Conservation (phyloP, 2,888 invertebrate genomes). For the Zaprionus obscuricornis region DNA sequence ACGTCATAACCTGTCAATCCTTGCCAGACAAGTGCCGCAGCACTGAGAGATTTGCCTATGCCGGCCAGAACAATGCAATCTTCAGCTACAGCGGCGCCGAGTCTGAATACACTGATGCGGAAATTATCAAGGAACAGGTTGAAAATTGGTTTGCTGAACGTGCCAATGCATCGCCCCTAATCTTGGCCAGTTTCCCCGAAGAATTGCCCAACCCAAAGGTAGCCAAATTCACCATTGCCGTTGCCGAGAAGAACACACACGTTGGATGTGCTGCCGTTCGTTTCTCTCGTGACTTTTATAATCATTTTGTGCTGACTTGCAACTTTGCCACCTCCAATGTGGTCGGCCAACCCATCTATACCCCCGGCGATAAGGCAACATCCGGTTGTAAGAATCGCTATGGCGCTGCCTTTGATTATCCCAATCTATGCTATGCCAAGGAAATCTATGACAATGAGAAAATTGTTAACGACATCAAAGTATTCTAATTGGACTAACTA, state of each 20-base stretch:
- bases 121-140: slow-evolving; percentile 63
- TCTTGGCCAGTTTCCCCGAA: slow-evolving; percentile 51
- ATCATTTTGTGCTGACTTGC: slow-evolving; percentile 59
- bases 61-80: slow-evolving; percentile 62
- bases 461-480: slow-evolving; percentile 15
- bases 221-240: slow-evolving; percentile 56
- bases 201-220: slow-evolving; percentile 47
- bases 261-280: slow-evolving; percentile 54
- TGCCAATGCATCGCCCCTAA: slow-evolving; percentile 38
- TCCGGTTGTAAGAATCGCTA: slow-evolving; percentile 55
- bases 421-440: slow-evolving; percentile 46
- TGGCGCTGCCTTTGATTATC: slow-evolving; percentile 60
- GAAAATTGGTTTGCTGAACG: slow-evolving; percentile 61
- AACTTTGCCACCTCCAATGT: slow-evolving; percentile 61
- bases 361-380: slow-evolving; percentile 47
- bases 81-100: slow-evolving; percentile 63
- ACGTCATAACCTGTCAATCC: slow-evolving; percentile 61
- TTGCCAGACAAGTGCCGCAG: slow-evolving; percentile 60
- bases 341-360: slow-evolving; percentile 56
- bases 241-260: slow-evolving; percentile 56
- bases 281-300: slow-evolving; percentile 42
- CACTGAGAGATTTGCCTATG: slow-evolving; percentile 59
- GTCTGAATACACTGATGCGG: slow-evolving; percentile 60
- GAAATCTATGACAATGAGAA: slow-evolving; percentile 47
- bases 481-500: slow-evolving; percentile 9